These are phyloP conservation scores for Xyliphius kryptos DNA, from an alignment of 2,113 vertebrate genomes.

Conservation along the genomic window DNA sequence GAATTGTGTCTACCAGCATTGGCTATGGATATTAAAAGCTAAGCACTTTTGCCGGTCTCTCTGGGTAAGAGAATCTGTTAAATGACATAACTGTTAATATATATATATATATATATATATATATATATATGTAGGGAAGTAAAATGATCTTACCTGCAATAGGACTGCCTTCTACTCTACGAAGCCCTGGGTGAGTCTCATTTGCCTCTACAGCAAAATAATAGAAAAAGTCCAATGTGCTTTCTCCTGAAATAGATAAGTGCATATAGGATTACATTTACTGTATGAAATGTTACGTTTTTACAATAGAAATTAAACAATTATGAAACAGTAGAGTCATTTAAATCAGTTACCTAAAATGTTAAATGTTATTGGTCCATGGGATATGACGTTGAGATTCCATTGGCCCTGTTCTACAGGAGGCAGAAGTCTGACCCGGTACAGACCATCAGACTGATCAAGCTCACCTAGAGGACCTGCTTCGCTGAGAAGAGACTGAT, in stretches of 20 bases:
- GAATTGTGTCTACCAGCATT: too few relatives aligned
- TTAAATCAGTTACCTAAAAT: conserved; percentile 66
- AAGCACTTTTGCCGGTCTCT: too few relatives aligned
- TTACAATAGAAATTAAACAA: too few relatives aligned
- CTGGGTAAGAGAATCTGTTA: too few relatives aligned
- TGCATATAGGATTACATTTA: too few relatives aligned
- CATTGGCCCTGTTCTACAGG: conserved; percentile 65
- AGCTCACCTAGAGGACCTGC: conserved; percentile 50
- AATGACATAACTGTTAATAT: too few relatives aligned
- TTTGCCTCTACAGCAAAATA: conserved; percentile 70
- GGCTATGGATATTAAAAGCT: too few relatives aligned
- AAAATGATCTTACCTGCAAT: too few relatives aligned
- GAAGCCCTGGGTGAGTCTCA: conserved; percentile 75
- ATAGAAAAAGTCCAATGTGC: conserved; percentile 75
- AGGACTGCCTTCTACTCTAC: conserved; percentile 68
- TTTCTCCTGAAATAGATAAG: conserved; percentile 61
- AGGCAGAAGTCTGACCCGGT: conserved; percentile 59
- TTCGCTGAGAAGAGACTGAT: conserved; percentile 54
- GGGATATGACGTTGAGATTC: conserved; percentile 57
- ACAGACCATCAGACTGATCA: conserved; percentile 61
- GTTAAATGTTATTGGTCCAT: conserved; percentile 58
- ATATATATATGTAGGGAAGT: too few relatives aligned
- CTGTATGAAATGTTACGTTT: too few relatives aligned
- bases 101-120: too few relatives aligned
- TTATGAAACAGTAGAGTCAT: too few relatives aligned